A percentile compares a stretch with the other conserved stretches of the same genome.
These are phyloP conservation scores for Caranx melampygus DNA, from an alignment of 2,113 vertebrate species.

Conservation along the genomic window DNA sequence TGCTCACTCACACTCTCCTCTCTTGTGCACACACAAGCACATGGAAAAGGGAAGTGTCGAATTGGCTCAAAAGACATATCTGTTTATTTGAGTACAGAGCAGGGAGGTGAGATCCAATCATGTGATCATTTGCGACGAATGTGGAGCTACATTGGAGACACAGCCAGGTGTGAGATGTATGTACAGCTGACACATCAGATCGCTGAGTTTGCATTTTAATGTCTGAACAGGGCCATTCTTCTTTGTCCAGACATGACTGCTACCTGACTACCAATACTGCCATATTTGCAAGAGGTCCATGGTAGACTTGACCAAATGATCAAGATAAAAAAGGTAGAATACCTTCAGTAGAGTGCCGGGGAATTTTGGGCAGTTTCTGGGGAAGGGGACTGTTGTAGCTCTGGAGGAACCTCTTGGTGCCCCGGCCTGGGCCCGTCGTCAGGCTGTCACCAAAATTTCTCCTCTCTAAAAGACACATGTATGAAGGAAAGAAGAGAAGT, in stretches of 20 bases:
- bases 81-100: too few relatives aligned
- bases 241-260: neutral
- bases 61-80: too few relatives aligned
- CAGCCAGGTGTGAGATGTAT: too few relatives aligned
- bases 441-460: constrained; percentile 84
- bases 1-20: too few relatives aligned
- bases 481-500: constrained; percentile 3
- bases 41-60: too few relatives aligned
- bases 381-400: constrained; percentile 86
- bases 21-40: too few relatives aligned
- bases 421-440: constrained; percentile 84
- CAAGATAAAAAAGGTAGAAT: constrained; percentile 13
- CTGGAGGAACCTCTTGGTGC: constrained; percentile 86
- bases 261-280: neutral
- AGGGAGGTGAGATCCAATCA: too few relatives aligned
- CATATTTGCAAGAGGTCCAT: neutral
- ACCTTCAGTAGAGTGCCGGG: constrained; percentile 88
- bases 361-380: constrained; percentile 88
- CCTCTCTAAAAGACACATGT: constrained; percentile 82
- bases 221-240: too few relatives aligned
- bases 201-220: too few relatives aligned
- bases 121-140: too few relatives aligned
- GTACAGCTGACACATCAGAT: too few relatives aligned
- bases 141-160: too few relatives aligned
- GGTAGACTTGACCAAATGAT: neutral